Evolutionary conservation across 2,888 invertebrate genomes (phyloP), one percentile per base, ranked within the genome.

Genomic region (Cephus nigrinus): DNA sequence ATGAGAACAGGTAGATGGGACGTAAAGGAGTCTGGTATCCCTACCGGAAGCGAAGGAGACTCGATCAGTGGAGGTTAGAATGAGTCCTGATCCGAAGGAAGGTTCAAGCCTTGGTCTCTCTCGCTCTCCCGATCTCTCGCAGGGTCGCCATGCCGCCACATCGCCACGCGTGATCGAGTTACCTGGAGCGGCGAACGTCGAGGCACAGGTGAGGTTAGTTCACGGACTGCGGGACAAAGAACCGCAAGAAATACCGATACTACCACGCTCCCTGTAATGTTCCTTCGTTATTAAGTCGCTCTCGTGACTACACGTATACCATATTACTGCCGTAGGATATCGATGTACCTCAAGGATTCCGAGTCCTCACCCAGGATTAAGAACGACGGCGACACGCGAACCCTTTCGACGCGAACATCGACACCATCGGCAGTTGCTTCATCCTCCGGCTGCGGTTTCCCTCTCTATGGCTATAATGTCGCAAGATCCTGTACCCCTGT

Each of bases 231-330:
- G 86, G 88, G 86, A 89, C 89, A 88, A 89, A 89, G 89, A 89
- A 89, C 89, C 89, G 88, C 89, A 89, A 89, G 88, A 89, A 88
- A 89, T 88, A 88, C 89, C 89, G 88, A 89, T 88, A 89, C 87
- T 84, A 87, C 86, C 84, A 84, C 84, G 84, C 82, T 81, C 81
- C 79, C 79, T 79, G 82, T 82, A 71, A 71, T 33, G 71, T 33
- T 71, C 55, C 55, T 71, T 31, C 71, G 71, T 80, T 80, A 81
- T 87, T 83, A 85, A 83, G 86, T 83, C 86, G 85, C 82, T 85
- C 83, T 86, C 82, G 80, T 81, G 85, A 84, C 87, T 79, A 31
- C 1, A 3, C 31, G 15, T 55, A 1, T 9, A 23, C 2, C 23
- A 1, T 55, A 9, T 9, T 2, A 23, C 55, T 55, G 23, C 55